A percentile compares a stretch with the other conserved stretches of the same genome.
Evolutionary conservation across 2,113 vertebrate genomes (phyloP).

Genomic region (Ammodytes dubius): DNA sequence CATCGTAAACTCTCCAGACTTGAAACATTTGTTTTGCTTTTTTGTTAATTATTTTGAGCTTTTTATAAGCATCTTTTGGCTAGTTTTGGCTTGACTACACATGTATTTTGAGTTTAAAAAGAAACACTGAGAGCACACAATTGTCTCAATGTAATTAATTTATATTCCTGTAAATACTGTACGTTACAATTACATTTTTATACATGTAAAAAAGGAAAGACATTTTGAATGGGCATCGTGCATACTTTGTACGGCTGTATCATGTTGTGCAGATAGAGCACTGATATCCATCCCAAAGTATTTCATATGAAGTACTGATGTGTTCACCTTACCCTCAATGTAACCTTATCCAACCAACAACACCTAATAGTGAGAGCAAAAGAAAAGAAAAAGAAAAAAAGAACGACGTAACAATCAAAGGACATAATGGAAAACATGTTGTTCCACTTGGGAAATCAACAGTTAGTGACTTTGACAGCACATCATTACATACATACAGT

Average conservation of each 20-base stretch:
- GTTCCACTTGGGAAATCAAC: constrained; percentile 72
- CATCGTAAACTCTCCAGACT: too few relatives aligned
- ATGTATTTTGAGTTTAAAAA: not conserved
- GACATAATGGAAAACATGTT: constrained; percentile 33
- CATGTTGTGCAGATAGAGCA: not conserved
- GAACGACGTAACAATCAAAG: constrained; percentile 1
- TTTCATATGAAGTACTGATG: constrained; percentile 1
- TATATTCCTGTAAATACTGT: not conserved
- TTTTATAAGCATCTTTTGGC: not conserved
- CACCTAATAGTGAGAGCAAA: constrained; percentile 17
- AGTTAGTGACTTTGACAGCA: constrained; percentile 58
- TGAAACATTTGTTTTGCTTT: not conserved
- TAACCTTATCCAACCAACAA: not conserved
- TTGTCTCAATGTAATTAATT: not conserved
- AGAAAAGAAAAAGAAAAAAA: not conserved
- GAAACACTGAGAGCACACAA: not conserved
- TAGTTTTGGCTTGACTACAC: not conserved
- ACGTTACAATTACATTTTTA: not conserved
- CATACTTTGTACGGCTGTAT: not conserved
- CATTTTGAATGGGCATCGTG: not conserved
- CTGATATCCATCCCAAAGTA: not conserved
- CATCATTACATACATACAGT: constrained; percentile 64
- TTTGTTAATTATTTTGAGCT: not conserved
- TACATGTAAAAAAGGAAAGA: too few relatives aligned
- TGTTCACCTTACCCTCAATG: not conserved